Evolutionary conservation across 1,140 invertebrate species (phyloP).

Genomic region (Mamestra configurata): DNA sequence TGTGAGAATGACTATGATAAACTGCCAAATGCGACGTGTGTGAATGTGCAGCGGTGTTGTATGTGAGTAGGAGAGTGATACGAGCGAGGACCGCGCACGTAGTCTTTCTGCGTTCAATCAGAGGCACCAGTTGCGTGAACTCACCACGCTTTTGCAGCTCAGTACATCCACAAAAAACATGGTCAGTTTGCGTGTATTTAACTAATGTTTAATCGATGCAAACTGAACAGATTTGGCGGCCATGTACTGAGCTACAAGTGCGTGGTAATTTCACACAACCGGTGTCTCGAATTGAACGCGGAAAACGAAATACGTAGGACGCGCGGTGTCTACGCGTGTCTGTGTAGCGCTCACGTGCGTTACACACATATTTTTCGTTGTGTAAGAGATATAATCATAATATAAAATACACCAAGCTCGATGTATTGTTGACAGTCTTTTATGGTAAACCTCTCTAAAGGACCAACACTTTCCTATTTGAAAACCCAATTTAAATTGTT

Average conservation of each 20-base stretch:
- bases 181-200: too few relatives aligned
- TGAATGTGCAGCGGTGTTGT: conserved; percentile 50
- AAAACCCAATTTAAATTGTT: conserved; percentile 51
- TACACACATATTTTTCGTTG: conserved; percentile 75
- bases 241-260: too few relatives aligned
- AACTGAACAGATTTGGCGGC: too few relatives aligned
- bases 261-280: too few relatives aligned
- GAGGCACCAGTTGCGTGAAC: too few relatives aligned
- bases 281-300: too few relatives aligned
- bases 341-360: conserved; percentile 59
- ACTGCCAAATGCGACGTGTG: conserved; percentile 84
- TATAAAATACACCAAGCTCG: conserved; percentile 83
- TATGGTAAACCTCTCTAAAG: conserved; percentile 69
- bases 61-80: conserved; percentile 15
- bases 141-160: too few relatives aligned
- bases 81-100: conserved; percentile 51
- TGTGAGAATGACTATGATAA: conserved; percentile 76
- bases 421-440: conserved; percentile 73
- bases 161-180: too few relatives aligned
- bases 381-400: conserved; percentile 83
- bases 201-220: too few relatives aligned
- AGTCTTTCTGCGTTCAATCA: too few relatives aligned
- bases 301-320: too few relatives aligned
- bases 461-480: conserved; percentile 63
- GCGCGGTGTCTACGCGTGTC: conserved; percentile 54